Evolutionary conservation across 1,140 invertebrate genomes (phyloP).

Genomic region (Condylostylus longicornis): DNA sequence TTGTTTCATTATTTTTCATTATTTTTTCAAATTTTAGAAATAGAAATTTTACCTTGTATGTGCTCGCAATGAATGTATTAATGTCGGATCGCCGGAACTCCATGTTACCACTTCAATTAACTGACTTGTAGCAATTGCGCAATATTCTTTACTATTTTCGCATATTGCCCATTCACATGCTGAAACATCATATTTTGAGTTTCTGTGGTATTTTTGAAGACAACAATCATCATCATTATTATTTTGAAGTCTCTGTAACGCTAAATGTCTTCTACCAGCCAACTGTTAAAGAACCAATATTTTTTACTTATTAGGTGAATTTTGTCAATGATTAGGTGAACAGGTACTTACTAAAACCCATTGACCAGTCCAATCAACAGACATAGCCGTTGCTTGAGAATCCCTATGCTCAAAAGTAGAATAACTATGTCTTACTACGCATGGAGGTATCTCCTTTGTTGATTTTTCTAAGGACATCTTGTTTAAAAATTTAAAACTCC

Average conservation of each 20-base stretch:
- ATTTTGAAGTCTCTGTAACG: constrained; percentile 58
- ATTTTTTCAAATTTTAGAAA: too few species aligned
- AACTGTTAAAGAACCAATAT: too few species aligned
- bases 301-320: not conserved
- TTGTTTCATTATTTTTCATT: too few species aligned
- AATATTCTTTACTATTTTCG: constrained; percentile 56
- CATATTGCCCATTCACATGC: constrained; percentile 85
- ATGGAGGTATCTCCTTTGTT: too few species aligned
- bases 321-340: not conserved
- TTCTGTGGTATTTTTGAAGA: constrained; percentile 62
- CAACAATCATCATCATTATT: constrained; percentile 45
- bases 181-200: constrained; percentile 87
- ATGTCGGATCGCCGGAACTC: constrained; percentile 48
- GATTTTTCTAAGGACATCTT: too few species aligned
- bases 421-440: constrained; percentile 15
- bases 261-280: constrained; percentile 44
- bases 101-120: constrained; percentile 69
- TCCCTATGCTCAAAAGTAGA: constrained; percentile 33
- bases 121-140: constrained; percentile 79
- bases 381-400: constrained; percentile 79
- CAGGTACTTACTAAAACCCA: constrained; percentile 48
- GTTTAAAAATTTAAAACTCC: too few species aligned
- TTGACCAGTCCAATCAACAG: constrained; percentile 68
- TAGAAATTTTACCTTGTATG: too few species aligned
- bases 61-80: constrained; percentile 56